Conservation (phyloP, 2,888 invertebrate species). For the Volucella zonaria region DNA sequence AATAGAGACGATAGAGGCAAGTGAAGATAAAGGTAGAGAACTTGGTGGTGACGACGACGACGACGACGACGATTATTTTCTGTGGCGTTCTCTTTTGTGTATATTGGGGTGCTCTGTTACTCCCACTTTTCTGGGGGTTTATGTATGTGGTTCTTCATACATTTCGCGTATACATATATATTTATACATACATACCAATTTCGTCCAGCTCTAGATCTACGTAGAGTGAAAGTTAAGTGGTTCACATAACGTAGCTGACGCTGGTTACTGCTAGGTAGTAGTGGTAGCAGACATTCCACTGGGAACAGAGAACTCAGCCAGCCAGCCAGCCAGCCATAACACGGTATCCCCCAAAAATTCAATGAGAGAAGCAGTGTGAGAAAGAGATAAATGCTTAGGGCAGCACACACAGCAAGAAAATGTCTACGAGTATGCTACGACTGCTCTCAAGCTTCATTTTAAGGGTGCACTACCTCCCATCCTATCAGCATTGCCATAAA, state of each 20-base stretch:
- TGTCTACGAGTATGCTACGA: conserved; percentile 6
- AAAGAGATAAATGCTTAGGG: conserved; percentile 64
- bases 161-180: conserved; percentile 31
- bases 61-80: conserved; percentile 63
- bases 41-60: conserved; percentile 50
- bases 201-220: conserved; percentile 6
- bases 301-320: conserved; percentile 48
- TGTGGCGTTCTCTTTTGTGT: conserved; percentile 63
- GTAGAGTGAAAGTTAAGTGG: conserved; percentile 53
- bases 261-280: conserved; percentile 47
- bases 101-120: conserved; percentile 39
- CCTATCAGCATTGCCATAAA: conserved; percentile 29
- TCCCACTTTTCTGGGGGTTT: conserved; percentile 40
- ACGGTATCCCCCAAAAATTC: conserved; percentile 3
- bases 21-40: conserved; percentile 47
- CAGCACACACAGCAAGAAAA: conserved; percentile 51
- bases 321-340: conserved; percentile 7
- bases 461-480: conserved; percentile 51
- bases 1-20: conserved; percentile 15
- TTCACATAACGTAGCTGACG: conserved; percentile 52
- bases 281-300: conserved; percentile 60
- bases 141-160: conserved; percentile 23
- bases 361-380: conserved; percentile 54
- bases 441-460: conserved; percentile 51
- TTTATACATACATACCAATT: conserved; percentile 37